Base-by-base conservation (phyloP, 2,888 invertebrate genomes). In the Entomobrya proxima region DNA sequence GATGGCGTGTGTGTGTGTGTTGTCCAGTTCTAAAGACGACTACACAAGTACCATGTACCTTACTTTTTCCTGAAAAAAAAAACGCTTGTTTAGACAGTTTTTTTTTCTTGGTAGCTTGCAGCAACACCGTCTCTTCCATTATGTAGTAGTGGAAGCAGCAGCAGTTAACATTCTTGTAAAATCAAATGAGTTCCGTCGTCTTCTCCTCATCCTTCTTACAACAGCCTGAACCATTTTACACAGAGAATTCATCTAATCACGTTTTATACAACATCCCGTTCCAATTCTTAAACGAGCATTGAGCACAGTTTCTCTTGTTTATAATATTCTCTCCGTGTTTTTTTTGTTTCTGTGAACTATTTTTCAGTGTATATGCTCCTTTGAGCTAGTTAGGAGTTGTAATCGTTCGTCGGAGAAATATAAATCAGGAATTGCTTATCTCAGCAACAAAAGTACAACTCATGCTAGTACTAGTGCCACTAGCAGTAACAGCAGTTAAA, bases 381-480 rank as follows among this genome's bases (percentile, higher is more conserved):
- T n/a, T n/a, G n/a, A n/a, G n/a, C n/a, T n/a, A n/a, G 15, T 35
- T 7, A 21, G 76, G 37, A 40, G 21, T 55, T 58, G 77, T 61
- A 77, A 47, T 77, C 77, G 64, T 64, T 77, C 61, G 77, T 47
- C 40, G 69, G 27, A 21, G 77, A 64, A 64, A 77, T n/a, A 79
- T 79, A 67, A 79, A 52, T 79, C 67, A 61, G 44, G 24, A 61
- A 64, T 78, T 78, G 77, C 64, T 61, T 78, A 61, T 78, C 77
- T 61, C 58, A 78, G 77, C 77, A 74, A 18, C 32, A 50, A 11
- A 6, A n/a, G n/a, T n/a, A n/a, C n/a, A n/a, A n/a, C n/a, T n/a
- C n/a, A n/a, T n/a, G 55, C 2, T 55, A 27, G 30, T 32, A 72
- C 44, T 21, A 37, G 37, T 44, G 27, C 9, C 69, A 27, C 44